Evolutionary conservation across 2,888 invertebrate genomes (phyloP).

Genomic region (Mechanitis mazaeus): DNA sequence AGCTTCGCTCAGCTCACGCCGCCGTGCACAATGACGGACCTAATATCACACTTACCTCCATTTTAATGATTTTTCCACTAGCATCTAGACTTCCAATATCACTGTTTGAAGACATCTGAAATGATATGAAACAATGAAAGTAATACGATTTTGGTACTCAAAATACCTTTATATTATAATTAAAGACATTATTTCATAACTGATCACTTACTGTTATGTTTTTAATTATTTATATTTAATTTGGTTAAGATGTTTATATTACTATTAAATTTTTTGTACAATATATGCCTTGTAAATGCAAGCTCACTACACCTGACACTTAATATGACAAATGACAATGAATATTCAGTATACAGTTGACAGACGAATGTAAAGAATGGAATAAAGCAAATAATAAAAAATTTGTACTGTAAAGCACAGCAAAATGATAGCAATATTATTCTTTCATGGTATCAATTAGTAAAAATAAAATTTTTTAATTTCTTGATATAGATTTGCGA

Average conservation of each 20-base stretch:
- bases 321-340: slow-evolving; percentile 2
- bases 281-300: slow-evolving; percentile 33
- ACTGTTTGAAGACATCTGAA: slow-evolving; percentile 52
- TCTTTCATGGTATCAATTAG: too few relatives aligned
- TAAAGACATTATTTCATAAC: neutral
- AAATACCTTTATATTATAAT: too few relatives aligned
- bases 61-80: slow-evolving; percentile 74
- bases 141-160: neutral
- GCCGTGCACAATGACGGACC: too few relatives aligned
- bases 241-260: neutral
- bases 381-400: neutral
- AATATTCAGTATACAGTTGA: slow-evolving; percentile 7
- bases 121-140: slow-evolving; percentile 9
- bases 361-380: slow-evolving; percentile 10
- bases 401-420: too few relatives aligned
- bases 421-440: too few relatives aligned
- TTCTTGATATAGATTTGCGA: too few relatives aligned
- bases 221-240: neutral
- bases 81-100: slow-evolving; percentile 65
- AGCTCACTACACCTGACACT: slow-evolving; percentile 42
- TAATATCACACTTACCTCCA: slow-evolving; percentile 66
- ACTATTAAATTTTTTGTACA: slow-evolving; percentile 10
- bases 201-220: neutral
- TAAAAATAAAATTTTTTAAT: too few relatives aligned
- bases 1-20: too few relatives aligned